Evolutionary conservation across 2,113 vertebrate species (phyloP), one percentile per base, ranked within the genome.

Genomic region (Ranitomeya variabilis): DNA sequence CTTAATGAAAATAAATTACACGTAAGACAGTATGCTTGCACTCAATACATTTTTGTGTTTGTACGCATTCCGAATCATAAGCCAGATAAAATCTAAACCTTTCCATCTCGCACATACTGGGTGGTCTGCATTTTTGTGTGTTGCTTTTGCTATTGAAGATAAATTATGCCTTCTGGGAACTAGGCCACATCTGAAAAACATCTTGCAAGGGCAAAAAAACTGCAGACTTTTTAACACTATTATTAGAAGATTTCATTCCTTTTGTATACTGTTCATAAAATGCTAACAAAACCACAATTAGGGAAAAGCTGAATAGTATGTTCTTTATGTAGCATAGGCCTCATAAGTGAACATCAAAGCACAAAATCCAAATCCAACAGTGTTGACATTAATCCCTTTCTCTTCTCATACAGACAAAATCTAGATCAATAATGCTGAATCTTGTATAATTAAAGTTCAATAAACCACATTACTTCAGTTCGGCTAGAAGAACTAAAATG

Each of bases 391-490:
- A 78, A 84, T 89, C 87, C 73, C 51, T 85, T 89, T 89, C 73
- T 62, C 51, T 85, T 79, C 59, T 51, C 69, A 83, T 78, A 52
- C 87, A 89, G 87, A 85, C 81, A 89, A 89, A 83, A 79, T 55
- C 66, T 18, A 66, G 55, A 89, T 89, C 81, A 85, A 89, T 89
- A 89, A 78, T 79, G 76, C 60, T 84, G 60, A 89, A 79, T 77
- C 60, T 71, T 69, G 73, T 19, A 89, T 89, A 85, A 89, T 89
- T 76, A 85, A 89, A 79, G 82, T 83, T 78, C 87, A 79, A 89
- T 89, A 89, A 45, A 71, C 71, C 45, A 31, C 51, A 69, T 79
- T 69, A 69, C 73, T 77, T 64, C 19, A 55, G 31, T 60, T 77
- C 15, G 54, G 55, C 45, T 45, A 62, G 7, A 26, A 78, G 64